Conservation (phyloP, 1,140 invertebrate species). For the Ditylenchus dipsaci region DNA sequence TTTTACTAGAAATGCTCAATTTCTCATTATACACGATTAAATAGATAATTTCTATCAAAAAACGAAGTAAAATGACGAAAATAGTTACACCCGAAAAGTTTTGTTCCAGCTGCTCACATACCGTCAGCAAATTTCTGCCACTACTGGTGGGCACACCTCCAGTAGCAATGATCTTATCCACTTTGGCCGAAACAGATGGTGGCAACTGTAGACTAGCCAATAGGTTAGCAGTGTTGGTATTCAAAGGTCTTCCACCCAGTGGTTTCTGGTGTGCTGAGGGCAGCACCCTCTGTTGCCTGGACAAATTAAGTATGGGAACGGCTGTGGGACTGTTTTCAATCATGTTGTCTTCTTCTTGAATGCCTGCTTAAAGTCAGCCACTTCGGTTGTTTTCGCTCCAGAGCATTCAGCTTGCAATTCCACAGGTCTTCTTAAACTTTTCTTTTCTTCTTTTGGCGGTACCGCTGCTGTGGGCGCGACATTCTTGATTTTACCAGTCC, state of each 20-base stretch:
- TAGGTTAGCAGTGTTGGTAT: conserved; percentile 26
- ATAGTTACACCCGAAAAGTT: too few relatives aligned
- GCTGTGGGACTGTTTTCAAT: conserved; percentile 14
- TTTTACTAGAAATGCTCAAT: too few relatives aligned
- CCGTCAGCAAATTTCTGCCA: not conserved
- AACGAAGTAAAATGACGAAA: too few relatives aligned
- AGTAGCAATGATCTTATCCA: conserved; percentile 52
- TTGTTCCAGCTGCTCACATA: not conserved
- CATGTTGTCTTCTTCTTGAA: conserved; percentile 6
- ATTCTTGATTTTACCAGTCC: conserved; percentile 16
- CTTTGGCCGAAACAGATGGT: conserved; percentile 54
- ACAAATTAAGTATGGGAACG: conserved; percentile 28
- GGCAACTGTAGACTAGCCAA: conserved; percentile 48
- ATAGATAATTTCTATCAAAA: too few relatives aligned
- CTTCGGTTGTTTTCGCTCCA: not conserved
- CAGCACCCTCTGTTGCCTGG: conserved; percentile 1
- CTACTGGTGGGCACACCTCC: conserved; percentile 4
- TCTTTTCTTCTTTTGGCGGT: not conserved
- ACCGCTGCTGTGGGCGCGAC: conserved; percentile 20
- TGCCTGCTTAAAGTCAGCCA: conserved; percentile 7
- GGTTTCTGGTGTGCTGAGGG: conserved; percentile 13
- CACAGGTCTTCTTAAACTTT: not conserved
- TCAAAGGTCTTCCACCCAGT: conserved; percentile 1
- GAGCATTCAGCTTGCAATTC: conserved; percentile 22
- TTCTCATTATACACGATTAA: too few relatives aligned